Evolutionary conservation across 64 coral and sea anemone genomes (phyloP).

Genomic region (Actinia equina): DNA sequence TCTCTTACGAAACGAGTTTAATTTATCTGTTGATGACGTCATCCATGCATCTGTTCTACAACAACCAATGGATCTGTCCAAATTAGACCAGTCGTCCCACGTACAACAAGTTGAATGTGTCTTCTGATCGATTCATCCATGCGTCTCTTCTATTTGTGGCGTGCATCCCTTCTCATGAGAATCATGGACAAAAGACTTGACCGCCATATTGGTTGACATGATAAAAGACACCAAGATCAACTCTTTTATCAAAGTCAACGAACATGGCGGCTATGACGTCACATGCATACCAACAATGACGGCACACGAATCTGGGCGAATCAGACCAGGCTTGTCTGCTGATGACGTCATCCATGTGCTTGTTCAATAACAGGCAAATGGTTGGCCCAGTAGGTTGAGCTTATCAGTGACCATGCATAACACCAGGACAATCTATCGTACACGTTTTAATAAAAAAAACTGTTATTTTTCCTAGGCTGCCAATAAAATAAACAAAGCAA

Average conservation of each 20-base stretch:
- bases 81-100: no score
- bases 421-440: background rate
- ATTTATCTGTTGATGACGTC: background rate
- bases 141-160: background rate
- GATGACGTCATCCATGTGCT: background rate
- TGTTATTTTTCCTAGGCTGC: constrained; percentile 27
- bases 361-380: background rate
- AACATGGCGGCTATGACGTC: no score
- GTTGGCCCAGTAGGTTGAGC: background rate
- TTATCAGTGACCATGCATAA: background rate
- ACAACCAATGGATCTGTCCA: no score
- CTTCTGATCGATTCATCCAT: background rate
- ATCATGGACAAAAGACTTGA: no score
- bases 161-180: no score
- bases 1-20: background rate
- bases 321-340: background rate
- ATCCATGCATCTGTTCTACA: background rate
- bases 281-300: no score
- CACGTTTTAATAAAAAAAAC: background rate
- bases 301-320: background rate
- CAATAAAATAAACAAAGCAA: constrained; percentile 27
- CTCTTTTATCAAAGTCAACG: no score
- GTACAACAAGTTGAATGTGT: background rate
- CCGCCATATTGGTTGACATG: no score
- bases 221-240: no score